Conservation (phyloP, 2,797 vertebrate species). For the Fundulus diaphanus region DNA sequence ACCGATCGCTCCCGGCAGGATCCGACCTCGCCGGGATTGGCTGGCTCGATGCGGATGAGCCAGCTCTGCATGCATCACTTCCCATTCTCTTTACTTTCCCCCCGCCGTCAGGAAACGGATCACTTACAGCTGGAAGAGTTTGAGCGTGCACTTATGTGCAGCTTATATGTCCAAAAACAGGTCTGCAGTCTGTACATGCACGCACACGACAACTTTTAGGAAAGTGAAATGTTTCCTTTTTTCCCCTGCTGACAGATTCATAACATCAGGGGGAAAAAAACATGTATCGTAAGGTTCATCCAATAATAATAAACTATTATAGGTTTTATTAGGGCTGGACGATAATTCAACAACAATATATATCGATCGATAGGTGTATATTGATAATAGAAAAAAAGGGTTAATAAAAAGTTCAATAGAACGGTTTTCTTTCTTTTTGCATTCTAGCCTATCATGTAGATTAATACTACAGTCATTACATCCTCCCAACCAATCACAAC, state of each 20-base stretch:
- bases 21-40: constrained; percentile 44
- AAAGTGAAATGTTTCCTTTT: not conserved
- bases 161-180: constrained; percentile 30
- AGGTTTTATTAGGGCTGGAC: no score
- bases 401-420: no score
- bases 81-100: constrained; percentile 41
- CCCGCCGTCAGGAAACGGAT: constrained; percentile 53
- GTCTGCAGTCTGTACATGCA: constrained; percentile 11
- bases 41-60: constrained; percentile 31
- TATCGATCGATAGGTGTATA: no score
- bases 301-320: no score
- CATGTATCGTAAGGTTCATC: not conserved
- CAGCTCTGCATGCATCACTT: constrained; percentile 43
- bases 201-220: not conserved
- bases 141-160: constrained; percentile 20
- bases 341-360: no score
- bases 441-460: no score
- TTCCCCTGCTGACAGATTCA: not conserved
- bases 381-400: no score
- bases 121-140: constrained; percentile 46
- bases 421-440: no score
- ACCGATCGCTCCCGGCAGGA: constrained; percentile 49
- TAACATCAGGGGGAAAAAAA: not conserved
- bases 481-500: no score
- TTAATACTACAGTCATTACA: no score